A percentile compares a stretch with the other conserved stretches of the same genome.
Evolutionary conservation across 1,140 invertebrate genomes (phyloP).

Genomic region (Zophobas morio): DNA sequence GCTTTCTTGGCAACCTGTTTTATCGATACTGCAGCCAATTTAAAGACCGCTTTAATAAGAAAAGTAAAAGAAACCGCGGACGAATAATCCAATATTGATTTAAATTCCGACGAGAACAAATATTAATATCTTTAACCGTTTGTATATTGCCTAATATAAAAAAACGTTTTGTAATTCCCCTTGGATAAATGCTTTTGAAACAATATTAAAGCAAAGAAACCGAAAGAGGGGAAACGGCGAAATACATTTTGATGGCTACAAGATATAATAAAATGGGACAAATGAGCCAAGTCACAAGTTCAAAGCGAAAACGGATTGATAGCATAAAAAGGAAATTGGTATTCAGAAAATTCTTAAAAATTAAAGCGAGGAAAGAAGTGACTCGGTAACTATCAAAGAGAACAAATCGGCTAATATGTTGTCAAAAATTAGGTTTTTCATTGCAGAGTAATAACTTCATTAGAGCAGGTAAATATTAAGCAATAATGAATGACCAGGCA

Average conservation of each 20-base stretch:
- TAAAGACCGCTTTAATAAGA: no score
- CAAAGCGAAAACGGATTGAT: constrained; percentile 42
- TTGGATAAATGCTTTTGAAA: constrained; percentile 38
- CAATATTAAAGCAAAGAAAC: constrained; percentile 40
- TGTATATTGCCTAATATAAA: constrained; percentile 16
- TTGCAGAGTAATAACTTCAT: no score
- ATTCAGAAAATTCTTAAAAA: constrained; percentile 13
- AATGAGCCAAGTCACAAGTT: constrained; percentile 39
- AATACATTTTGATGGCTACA: constrained; percentile 41
- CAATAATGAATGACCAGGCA: no score
- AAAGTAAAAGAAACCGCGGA: neutral
- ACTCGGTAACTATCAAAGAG: constrained; percentile 23
- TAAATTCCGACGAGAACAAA: neutral
- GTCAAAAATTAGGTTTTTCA: neutral
- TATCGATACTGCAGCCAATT: no score
- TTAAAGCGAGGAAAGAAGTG: constrained; percentile 32
- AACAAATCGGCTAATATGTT: constrained; percentile 25
- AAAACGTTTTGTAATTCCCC: constrained; percentile 23
- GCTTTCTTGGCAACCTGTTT: constrained; percentile 12
- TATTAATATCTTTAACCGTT: constrained; percentile 18
- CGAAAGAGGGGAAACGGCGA: constrained; percentile 19
- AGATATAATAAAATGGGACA: constrained; percentile 42
- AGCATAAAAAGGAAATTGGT: constrained; percentile 37
- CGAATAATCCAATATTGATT: neutral
- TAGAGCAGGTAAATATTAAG: no score